Evolutionary conservation across 2,888 invertebrate genomes (phyloP), one percentile per base, ranked within the genome.

Genomic region (Lysandra coridon): DNA sequence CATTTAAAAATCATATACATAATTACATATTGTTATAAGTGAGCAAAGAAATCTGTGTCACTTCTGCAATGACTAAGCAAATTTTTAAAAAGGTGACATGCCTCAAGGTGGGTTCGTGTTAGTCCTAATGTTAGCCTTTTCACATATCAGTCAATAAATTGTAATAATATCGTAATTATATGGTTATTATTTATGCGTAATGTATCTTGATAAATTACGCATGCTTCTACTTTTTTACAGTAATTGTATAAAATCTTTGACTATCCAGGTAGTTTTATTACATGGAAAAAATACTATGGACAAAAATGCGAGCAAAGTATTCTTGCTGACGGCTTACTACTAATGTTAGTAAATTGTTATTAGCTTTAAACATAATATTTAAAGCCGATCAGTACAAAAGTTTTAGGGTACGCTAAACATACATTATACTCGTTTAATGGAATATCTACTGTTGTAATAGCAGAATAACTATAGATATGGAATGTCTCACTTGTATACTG

Each of bases 401-500:
- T 69, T 69, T 12, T 14, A 33, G 12, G 69, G 69, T 69, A 69
- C 33, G 14, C 33, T 37, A 33, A 69, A 69, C 33, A 69, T 14
- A 69, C 37, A 62, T 62, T 23, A 64, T 64, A 69, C 33, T 30
- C 69, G 33, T 69, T 33, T 69, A 6, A 33, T 33, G 69, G 69
- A 69, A 69, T 33, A 69, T 33, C 33, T 69, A 69, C 69, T 69
- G 33, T 69, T 33, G 69, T 69, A 69, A 37, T 69, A 69, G 69
- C 87, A 82, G 79, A 80, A 79, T 80, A 79, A 79, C 79, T 77
- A 80, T 90, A 89, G 94, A 94, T 94, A 94, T 94, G 94, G 94
- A 94, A 94, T 94, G 94, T 94, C 94, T 94, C 94, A 92, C 90
- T 92, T 88, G 87, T 88, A 89, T 88, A 92, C 88, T 87, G 90